Conservation (phyloP, 1,140 invertebrate genomes). For the Drosophila grimshawi region DNA sequence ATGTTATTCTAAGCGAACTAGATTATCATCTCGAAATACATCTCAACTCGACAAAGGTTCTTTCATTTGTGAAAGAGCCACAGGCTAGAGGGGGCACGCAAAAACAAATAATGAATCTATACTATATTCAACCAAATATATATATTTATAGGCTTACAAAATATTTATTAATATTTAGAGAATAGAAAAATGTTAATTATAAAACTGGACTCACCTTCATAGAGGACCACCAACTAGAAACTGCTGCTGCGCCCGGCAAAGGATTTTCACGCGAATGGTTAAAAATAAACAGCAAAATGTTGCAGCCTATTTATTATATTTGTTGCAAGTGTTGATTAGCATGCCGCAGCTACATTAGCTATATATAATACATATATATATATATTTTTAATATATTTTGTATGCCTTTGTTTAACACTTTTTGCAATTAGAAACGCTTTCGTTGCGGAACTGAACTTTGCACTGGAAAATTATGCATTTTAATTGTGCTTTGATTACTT, state of each 20-base stretch:
- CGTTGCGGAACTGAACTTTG: conserved; percentile 35
- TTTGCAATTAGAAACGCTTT: conserved; percentile 52
- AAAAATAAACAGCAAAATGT: conserved; percentile 27
- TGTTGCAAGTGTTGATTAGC: conserved; percentile 52
- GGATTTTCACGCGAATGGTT: conserved; percentile 38
- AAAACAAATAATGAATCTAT: no score
- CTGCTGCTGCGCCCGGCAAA: conserved; percentile 58
- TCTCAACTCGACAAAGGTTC: no score
- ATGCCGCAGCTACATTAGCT: conserved; percentile 36
- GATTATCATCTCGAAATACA: no score
- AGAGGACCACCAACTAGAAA: conserved; percentile 69
- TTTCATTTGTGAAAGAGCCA: no score
- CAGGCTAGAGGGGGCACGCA: no score
- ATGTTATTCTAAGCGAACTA: no score
- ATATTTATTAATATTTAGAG: background rate
- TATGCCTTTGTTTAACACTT: conserved; percentile 37
- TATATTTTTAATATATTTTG: conserved; percentile 16
- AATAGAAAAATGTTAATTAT: no score
- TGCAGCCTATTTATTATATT: conserved; percentile 15
- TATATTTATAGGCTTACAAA: background rate
- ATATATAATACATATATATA: background rate
- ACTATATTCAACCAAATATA: background rate
- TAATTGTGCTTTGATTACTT: conserved; percentile 56
- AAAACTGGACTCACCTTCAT: conserved; percentile 64
- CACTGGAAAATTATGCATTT: conserved; percentile 40